Evolutionary conservation across 2,113 vertebrate genomes (phyloP).

Genomic region (Catharus fuscescens): DNA sequence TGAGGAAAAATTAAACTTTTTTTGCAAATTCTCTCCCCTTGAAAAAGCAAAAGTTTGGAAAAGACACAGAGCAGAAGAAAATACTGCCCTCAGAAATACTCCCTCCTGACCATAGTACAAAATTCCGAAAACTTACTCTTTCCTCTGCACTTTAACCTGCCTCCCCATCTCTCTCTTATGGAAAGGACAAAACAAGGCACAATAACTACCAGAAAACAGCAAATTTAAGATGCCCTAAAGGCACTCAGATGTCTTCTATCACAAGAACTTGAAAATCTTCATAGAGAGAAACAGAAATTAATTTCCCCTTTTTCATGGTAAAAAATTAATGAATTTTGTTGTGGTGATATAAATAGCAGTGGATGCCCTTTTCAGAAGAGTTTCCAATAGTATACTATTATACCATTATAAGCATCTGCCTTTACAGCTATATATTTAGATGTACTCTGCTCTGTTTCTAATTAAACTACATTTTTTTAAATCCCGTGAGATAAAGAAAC

Average conservation of each 20-base stretch:
- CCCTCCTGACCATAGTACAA: neutral
- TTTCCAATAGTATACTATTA: neutral
- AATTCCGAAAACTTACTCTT: neutral
- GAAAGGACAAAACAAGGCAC: neutral
- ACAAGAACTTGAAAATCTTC: neutral
- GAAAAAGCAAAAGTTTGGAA: neutral
- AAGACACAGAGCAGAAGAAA: neutral
- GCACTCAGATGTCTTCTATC: neutral
- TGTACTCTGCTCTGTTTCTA: neutral
- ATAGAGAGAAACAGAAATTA: neutral
- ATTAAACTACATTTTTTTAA: neutral
- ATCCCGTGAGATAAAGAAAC: neutral
- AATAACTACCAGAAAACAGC: neutral
- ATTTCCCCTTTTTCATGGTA: neutral
- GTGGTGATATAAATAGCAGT: neutral
- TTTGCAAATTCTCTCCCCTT: neutral
- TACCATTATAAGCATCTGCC: neutral
- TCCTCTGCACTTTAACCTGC: neutral
- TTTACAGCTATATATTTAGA: neutral
- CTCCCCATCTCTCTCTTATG: neutral
- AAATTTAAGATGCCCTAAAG: neutral
- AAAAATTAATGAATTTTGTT: neutral
- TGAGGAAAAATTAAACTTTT: neutral
- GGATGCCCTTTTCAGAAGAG: neutral
- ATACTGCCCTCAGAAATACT: neutral